Evolutionary conservation across 2,797 vertebrate genomes (phyloP), one percentile per base, ranked within the genome.

Genomic region (Acrocephalus scirpaceus): DNA sequence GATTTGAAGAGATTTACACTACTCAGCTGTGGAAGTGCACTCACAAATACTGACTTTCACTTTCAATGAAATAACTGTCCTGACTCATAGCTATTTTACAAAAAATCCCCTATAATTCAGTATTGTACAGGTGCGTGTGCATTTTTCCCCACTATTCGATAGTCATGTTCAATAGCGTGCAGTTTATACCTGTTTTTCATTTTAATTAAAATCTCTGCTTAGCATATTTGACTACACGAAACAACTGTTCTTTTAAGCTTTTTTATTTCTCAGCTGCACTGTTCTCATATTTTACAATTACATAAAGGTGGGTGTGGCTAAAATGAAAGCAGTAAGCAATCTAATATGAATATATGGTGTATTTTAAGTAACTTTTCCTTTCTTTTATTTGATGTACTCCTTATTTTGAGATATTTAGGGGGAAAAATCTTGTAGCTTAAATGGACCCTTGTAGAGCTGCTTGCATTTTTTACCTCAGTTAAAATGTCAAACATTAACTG

Each of bases 271-370:
- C 87, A 94, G 66, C 82, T 96, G 92, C 94, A 96, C 81, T 42
- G 80, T 95, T 97, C 81, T 84, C 88, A 85, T 96, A 94, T 97
- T 97, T 95, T 93, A 95, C 93, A 97, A 95, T 93, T 96, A 97
- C 93, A 97, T 97, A 97, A 96, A 97, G 71, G 85, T 88, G 89
- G 92, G 97, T 97, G 96, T 97, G 94, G 86, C 97, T 96, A 95
- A 95, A 96, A 96, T 87, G 96, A 98, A 95, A 96, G 88, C 76
- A 36, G 73, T 76, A 82, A 95, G 93, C 58, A 84, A 54, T 79
- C 72, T 91, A 74, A 80, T 94, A 91, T 32, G 53, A 95, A 62
- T 92, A 84, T 73, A 66, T 70, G 57, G 51, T 72, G 51, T 95
- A 60, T 64, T 51, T 83, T 74, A 23, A 70, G 54, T 81, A 62